A percentile compares a stretch with the other conserved stretches of the same genome.
These are phyloP conservation scores for Cepaea nemoralis DNA, from an alignment of 1,140 invertebrate species.

Conservation along the genomic window DNA sequence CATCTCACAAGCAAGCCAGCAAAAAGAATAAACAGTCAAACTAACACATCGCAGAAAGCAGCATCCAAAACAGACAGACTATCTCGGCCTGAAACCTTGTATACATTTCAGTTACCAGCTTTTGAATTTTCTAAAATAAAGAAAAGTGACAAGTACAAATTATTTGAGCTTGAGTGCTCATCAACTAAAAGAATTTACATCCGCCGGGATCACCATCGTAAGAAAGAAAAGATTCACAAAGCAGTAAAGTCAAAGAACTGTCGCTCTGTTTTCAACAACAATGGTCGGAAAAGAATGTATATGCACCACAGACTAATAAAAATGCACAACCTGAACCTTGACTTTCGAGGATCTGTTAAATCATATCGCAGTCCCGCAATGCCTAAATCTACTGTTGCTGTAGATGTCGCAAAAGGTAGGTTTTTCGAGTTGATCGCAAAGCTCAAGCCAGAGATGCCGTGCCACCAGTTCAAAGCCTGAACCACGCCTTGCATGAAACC, in stretches of 20 bases:
- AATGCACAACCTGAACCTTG: conserved; percentile 48
- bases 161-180: conserved; percentile 27
- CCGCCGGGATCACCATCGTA: conserved; percentile 52
- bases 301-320: conserved; percentile 62
- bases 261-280: conserved; percentile 59
- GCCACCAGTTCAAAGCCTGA: conserved; percentile 53
- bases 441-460: background rate
- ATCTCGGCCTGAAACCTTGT: background rate
- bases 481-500: conserved; percentile 52
- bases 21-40: conserved; percentile 37
- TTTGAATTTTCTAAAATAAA: background rate
- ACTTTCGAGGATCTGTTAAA: conserved; percentile 30
- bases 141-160: conserved; percentile 11
- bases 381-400: conserved; percentile 31
- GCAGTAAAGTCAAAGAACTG: conserved; percentile 64
- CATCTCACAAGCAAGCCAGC: background rate
- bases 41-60: conserved; percentile 31
- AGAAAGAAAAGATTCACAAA: conserved; percentile 56
- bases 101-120: background rate
- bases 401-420: conserved; percentile 11
- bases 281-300: conserved; percentile 58
- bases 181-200: conserved; percentile 46
- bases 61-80: conserved; percentile 41
- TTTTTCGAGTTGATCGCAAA: background rate
- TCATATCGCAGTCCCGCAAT: conserved; percentile 28